Evolutionary conservation across 30 jellyfish, hydroid and myxozoan genomes (phyloP).

Genomic region (Aurelia aurita): DNA sequence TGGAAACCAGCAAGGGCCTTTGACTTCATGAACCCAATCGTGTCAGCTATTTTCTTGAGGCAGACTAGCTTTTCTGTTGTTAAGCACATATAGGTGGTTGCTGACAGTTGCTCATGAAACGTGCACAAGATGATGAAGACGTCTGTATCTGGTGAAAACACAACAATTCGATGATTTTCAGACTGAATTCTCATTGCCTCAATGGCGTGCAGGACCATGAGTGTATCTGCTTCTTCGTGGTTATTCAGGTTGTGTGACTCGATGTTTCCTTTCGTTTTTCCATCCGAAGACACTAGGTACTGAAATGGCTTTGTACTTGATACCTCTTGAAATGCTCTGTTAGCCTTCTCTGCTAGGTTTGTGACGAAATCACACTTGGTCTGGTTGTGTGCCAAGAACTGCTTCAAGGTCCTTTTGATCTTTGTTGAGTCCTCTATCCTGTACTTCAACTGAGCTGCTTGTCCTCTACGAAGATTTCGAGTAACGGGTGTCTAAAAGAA

Average conservation of each 20-base stretch:
- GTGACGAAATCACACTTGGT: slow-evolving; percentile 14
- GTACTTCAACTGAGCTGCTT: not conserved
- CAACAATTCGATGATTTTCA: slow-evolving; percentile 3
- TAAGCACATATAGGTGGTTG: not conserved
- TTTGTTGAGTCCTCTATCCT: no score
- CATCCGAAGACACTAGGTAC: slow-evolving; percentile 10
- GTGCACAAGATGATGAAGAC: no score
- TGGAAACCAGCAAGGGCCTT: slow-evolving; percentile 25
- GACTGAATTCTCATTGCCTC: slow-evolving; percentile 2
- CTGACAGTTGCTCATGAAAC: no score
- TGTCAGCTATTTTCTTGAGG: not conserved
- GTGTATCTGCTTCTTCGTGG: no score
- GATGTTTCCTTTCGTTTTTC: not conserved
- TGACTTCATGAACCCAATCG: not conserved
- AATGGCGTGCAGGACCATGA: slow-evolving; percentile 5
- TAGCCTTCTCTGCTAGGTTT: slow-evolving; percentile 1
- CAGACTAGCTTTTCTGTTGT: not conserved
- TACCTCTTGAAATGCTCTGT: no score
- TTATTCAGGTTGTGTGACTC: no score
- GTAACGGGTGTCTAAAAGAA: no score
- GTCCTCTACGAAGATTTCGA: slow-evolving; percentile 3
- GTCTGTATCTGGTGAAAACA: slow-evolving; percentile 37
- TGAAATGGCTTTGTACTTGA: no score
- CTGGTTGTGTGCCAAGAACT: not conserved
- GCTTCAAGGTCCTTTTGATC: no score